Evolutionary conservation across 2,113 vertebrate species (phyloP).

Genomic region (Chaetops frenatus): DNA sequence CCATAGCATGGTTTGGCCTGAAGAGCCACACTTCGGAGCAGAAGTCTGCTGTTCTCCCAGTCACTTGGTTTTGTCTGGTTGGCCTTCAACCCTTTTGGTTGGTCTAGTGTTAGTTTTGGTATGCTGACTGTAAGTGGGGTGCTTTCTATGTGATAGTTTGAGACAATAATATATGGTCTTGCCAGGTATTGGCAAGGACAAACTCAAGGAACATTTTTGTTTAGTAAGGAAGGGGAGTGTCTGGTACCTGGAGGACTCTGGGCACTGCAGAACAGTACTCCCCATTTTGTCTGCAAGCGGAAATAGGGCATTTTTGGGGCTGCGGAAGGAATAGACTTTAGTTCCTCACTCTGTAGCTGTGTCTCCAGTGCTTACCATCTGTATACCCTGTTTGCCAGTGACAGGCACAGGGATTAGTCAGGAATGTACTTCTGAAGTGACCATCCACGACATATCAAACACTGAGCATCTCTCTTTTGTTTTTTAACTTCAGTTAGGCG

Average conservation of each 20-base stretch:
- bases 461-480: background rate
- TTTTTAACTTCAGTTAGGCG: background rate
- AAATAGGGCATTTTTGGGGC: background rate
- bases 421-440: background rate
- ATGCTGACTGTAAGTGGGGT: fast-evolving
- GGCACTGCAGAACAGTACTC: background rate
- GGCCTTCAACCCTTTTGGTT: background rate
- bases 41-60: background rate
- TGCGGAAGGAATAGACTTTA: background rate
- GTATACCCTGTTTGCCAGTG: background rate
- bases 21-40: background rate
- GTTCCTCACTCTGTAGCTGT: background rate
- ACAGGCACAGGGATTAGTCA: background rate
- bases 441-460: background rate
- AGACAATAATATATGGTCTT: background rate
- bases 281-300: background rate
- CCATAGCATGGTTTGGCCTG: background rate
- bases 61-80: background rate
- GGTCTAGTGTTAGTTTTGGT: background rate
- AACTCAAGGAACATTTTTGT: background rate
- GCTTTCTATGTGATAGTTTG: background rate
- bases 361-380: background rate
- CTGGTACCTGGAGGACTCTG: background rate
- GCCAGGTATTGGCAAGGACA: background rate
- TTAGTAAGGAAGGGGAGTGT: background rate